phyloP scores from a whole-genome alignment of 64 coral and sea anemone genomes.

The Orbicella faveolata region DNA sequence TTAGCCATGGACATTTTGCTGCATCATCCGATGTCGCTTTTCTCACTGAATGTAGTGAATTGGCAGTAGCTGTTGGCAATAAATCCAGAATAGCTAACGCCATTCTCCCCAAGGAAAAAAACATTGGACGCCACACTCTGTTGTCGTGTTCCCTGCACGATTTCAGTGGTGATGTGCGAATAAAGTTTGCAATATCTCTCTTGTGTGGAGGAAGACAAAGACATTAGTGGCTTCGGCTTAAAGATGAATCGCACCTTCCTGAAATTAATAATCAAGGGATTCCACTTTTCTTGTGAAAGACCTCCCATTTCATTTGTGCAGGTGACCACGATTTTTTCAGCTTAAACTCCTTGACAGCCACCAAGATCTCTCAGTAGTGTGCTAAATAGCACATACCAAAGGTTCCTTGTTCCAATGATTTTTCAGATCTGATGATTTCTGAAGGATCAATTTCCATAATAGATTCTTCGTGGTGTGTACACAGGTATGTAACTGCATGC shows the following conservation, averaged over 20 bases:
- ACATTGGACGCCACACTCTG: neutral
- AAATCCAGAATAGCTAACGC: neutral
- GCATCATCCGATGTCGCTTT: neutral
- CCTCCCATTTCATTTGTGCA: too few species aligned
- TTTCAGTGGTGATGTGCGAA: constrained; percentile 7
- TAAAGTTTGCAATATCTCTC: neutral
- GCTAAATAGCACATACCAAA: too few species aligned
- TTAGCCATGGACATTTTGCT: neutral
- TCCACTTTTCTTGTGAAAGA: neutral
- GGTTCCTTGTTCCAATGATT: too few species aligned
- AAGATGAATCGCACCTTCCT: constrained; percentile 1
- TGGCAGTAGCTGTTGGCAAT: neutral
- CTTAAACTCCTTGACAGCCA: too few species aligned
- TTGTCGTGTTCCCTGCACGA: neutral
- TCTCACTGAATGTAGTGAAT: neutral
- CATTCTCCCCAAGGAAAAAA: neutral
- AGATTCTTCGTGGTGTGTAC: too few species aligned
- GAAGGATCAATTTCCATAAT: too few species aligned
- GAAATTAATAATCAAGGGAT: constrained; percentile 43
- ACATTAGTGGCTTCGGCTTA: neutral
- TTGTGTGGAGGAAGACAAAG: neutral
- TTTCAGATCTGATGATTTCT: too few species aligned
- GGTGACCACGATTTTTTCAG: too few species aligned
- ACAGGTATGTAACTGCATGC: too few species aligned
- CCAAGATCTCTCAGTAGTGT: too few species aligned